Base-by-base conservation (phyloP, 2,113 vertebrate species). In the Eptesicus fuscus region DNA sequence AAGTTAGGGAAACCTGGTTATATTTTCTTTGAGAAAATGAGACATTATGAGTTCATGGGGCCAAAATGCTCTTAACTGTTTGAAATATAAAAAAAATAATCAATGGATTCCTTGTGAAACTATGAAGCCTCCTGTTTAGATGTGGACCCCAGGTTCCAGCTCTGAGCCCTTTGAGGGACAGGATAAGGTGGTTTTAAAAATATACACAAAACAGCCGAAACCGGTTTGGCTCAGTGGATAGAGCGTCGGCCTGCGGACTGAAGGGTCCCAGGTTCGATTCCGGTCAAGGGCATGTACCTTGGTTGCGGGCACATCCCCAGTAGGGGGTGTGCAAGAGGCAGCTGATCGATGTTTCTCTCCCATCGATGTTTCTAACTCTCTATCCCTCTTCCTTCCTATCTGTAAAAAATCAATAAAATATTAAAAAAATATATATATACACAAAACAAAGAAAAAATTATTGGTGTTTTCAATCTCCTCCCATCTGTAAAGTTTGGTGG, bases 11-110 rank as follows among this genome's bases (percentile, higher is more conserved):
- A 94, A 83, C 10, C 77, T 56, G 42, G 40, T 91, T 69, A 42
- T 96, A 63, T 83, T 95, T 88, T 77, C 11, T 56, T 90, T 90
- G 42, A 95, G 49, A 95, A 82, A 92, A 92, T 79, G 9, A 63
- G 12, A 53, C 5, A 71, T 47, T 47, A 1, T 95, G 49, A 71
- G 44, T 47, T 92, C 32, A 71, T 44, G 23, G 40, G 30, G 40
- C 53, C 69, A 90, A 90, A 73, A 83, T 49, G 17, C 20, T 71
- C 22, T 79, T 70, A 20, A 84, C 40, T 84, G 11, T 47, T 91
- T 88, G 5, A 84, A 71, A 51, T 74, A 93, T 20, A 10, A 88
- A 92, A 88, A 92, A 92, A 87, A 76, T 71, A 25, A 90, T 32
- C 44, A 93, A 3, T 61, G 20, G 4, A 73, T 96, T 91, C 18